These are phyloP conservation scores for Helleia helle DNA, from an alignment of 2,888 invertebrate genomes.

Conservation along the genomic window DNA sequence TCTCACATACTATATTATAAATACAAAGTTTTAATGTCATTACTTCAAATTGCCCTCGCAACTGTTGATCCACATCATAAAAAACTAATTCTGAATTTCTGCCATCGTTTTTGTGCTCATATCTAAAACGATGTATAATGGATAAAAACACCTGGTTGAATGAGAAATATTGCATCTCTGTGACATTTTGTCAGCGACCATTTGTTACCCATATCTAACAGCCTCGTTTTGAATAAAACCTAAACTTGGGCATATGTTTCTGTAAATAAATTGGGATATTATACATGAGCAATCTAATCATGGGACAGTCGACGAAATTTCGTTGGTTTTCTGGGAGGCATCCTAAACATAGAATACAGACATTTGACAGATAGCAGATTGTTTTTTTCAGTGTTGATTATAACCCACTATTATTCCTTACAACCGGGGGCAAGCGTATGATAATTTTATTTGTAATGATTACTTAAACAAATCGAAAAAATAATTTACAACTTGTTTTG, in stretches of 20 bases:
- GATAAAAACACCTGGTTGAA: conserved; percentile 61
- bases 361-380: conserved; percentile 16
- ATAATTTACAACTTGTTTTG: too few relatives aligned
- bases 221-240: conserved; percentile 54
- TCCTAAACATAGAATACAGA: not conserved
- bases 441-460: conserved; percentile 39
- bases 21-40: conserved; percentile 1
- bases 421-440: conserved; percentile 41
- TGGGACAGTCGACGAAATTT: conserved; percentile 19
- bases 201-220: conserved; percentile 42
- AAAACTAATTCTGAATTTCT: conserved; percentile 21
- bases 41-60: not conserved
- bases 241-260: conserved; percentile 33
- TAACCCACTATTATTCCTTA: conserved; percentile 35
- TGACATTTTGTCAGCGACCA: conserved; percentile 59
- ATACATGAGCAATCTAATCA: conserved; percentile 20
- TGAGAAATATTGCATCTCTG: conserved; percentile 57
- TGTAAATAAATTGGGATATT: conserved; percentile 30
- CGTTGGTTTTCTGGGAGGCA: conserved; percentile 1
- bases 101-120: conserved; percentile 32
- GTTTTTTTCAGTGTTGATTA: conserved; percentile 26
- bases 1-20: too few relatives aligned
- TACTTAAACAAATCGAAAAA: too few relatives aligned
- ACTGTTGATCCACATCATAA: conserved; percentile 11
- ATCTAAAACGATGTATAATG: conserved; percentile 54